Conservation (phyloP, 2,888 invertebrate genomes). For the Drosophila barbarae region DNA sequence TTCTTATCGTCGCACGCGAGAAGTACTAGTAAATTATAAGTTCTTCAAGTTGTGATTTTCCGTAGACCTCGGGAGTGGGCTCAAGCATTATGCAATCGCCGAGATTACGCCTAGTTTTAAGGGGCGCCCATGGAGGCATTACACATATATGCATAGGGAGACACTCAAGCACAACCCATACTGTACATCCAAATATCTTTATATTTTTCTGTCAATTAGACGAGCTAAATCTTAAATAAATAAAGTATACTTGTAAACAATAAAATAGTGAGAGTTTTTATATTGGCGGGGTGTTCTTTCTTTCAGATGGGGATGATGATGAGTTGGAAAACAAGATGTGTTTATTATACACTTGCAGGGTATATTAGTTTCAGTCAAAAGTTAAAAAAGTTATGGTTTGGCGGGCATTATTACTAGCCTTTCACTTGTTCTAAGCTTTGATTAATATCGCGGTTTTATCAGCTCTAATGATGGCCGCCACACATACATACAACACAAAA, state of each 20-base stretch:
- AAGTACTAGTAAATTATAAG: neutral
- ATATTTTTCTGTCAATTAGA: slow-evolving; percentile 70
- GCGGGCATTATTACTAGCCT: no score
- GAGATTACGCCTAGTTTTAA: slow-evolving; percentile 44
- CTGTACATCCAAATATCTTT: slow-evolving; percentile 44
- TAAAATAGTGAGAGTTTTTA: neutral
- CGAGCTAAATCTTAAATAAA: slow-evolving; percentile 46
- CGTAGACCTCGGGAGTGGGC: slow-evolving; percentile 18
- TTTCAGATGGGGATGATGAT: neutral
- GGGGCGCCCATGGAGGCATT: slow-evolving; percentile 18
- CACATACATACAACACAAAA: no score
- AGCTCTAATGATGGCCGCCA: no score
- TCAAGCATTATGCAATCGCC: slow-evolving; percentile 36
- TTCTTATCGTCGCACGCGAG: slow-evolving; percentile 22
- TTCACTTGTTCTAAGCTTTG: no score
- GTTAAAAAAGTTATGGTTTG: no score
- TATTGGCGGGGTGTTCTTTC: neutral
- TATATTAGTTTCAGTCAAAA: no score
- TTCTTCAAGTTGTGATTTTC: slow-evolving; percentile 52
- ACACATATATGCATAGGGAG: slow-evolving; percentile 27
- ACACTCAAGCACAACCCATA: slow-evolving; percentile 40
- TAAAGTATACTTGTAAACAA: slow-evolving; percentile 42
- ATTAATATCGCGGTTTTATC: no score
- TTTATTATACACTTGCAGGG: no score
- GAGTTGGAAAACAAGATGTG: neutral